Evolutionary conservation across 2,888 invertebrate species (phyloP).

Genomic region (Drosophila vallismaia): DNA sequence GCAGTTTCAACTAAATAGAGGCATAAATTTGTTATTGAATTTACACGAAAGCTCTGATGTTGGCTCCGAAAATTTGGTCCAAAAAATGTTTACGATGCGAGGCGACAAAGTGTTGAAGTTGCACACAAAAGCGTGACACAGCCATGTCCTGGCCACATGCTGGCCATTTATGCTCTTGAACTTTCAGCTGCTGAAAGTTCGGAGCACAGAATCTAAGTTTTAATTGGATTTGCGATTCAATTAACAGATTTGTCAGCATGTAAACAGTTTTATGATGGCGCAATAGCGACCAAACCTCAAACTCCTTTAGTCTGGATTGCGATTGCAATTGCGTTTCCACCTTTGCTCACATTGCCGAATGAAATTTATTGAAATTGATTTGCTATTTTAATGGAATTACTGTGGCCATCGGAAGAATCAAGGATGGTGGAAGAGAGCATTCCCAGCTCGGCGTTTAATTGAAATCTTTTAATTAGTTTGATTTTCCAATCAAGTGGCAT

Average conservation of each 20-base stretch:
- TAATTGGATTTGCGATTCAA: constrained; percentile 83
- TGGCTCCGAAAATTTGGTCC: background rate
- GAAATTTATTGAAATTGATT: constrained; percentile 81
- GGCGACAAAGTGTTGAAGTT: constrained; percentile 19
- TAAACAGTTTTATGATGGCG: constrained; percentile 73
- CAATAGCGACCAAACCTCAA: constrained; percentile 6
- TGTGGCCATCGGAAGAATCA: constrained; percentile 38
- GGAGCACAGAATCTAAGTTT: constrained; percentile 75
- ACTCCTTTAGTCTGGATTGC: constrained; percentile 35
- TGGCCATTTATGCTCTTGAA: constrained; percentile 74
- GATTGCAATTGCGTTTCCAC: constrained; percentile 47
- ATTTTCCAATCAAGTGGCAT: constrained; percentile 78
- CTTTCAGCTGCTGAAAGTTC: constrained; percentile 61
- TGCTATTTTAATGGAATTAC: constrained; percentile 78
- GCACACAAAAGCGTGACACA: constrained; percentile 46
- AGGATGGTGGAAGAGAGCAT: constrained; percentile 34
- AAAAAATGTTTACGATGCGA: background rate
- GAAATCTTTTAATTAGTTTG: constrained; percentile 82
- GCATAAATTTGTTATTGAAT: constrained; percentile 59
- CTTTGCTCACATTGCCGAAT: constrained; percentile 52
- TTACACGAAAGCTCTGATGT: constrained; percentile 32
- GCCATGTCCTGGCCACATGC: constrained; percentile 54
- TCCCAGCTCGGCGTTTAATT: constrained; percentile 73
- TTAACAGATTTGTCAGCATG: constrained; percentile 82
- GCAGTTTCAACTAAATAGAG: constrained; percentile 26